Evolutionary conservation across 2,888 invertebrate species (phyloP), one percentile per base, ranked within the genome.

Genomic region (Stenodema calcarata): DNA sequence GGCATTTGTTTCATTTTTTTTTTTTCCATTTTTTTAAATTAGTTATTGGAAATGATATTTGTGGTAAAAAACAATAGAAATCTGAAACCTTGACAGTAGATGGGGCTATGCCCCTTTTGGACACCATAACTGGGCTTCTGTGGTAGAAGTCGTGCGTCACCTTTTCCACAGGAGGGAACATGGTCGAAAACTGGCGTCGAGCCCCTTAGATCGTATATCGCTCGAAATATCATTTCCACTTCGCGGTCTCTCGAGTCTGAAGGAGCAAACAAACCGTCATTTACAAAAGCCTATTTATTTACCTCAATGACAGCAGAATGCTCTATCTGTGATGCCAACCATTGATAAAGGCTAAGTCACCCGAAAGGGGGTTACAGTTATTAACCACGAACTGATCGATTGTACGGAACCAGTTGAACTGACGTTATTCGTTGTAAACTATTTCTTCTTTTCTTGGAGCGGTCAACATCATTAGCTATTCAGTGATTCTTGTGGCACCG

Each of bases 131-230:
- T 23, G 73, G 73, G 35, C 73, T 73, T 41, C 73, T 73, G 35
- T 28, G 73, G 73, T 73, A 73, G 73, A 73, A 73, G 16, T 73
- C 73, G 18, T 16, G 41, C 6, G 73, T 73, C n/a, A 73, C 73
- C 23, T 78, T 78, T 11, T 78, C 78, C 23, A 78, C 44, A 12
- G 78, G 44, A 18, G 42, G 78, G 27, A 78, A 78, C 78, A 78
- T 78, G 35, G 11, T 73, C 16, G 14, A 30, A 11, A 41, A 73
- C 73, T 73, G 73, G 30, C 73, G 35, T 73, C n/a, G 4, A 1
- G 18, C 9, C 69, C 28, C 2, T 16, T 30, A 41, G 35, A 16
- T 73, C 1, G 30, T 7, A 23, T 27, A 23, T 62, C 62, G 62
- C 23, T 62, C 62, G 14, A 62, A 62, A 62, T 62, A 62, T 62